phyloP scores from a whole-genome alignment of 2,888 invertebrate species.

The Neoaliturus tenellus region DNA sequence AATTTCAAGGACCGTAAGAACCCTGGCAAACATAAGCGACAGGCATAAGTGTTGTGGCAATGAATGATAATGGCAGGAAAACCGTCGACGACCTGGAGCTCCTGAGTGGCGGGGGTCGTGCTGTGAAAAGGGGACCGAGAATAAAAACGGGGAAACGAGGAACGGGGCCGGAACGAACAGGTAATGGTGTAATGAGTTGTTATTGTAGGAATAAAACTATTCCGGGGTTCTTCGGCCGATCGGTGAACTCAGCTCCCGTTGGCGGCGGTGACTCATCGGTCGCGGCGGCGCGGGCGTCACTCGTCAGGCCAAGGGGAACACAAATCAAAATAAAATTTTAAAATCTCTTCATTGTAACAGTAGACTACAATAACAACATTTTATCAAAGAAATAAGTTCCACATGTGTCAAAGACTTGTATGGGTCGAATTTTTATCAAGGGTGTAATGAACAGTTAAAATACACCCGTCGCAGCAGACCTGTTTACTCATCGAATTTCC shows the following conservation, averaged over 20 bases:
- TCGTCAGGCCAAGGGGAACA: too few species aligned
- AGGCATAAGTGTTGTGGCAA: background rate
- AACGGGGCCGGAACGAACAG: conserved; percentile 43
- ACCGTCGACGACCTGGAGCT: background rate
- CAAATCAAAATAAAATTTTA: too few species aligned
- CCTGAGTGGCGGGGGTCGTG: conserved; percentile 11
- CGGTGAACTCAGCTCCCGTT: background rate
- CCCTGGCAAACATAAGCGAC: background rate
- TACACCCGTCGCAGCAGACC: too few species aligned
- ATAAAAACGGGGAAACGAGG: background rate
- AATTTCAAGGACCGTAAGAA: too few species aligned
- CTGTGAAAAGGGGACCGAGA: conserved; percentile 27
- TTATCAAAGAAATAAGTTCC: too few species aligned
- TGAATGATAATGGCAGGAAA: conserved; percentile 39
- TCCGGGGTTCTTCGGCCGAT: background rate
- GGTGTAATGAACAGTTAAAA: too few species aligned
- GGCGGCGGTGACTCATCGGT: background rate
- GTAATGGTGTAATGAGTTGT: conserved; percentile 40
- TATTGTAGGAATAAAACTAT: conserved; percentile 43
- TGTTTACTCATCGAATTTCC: too few species aligned
- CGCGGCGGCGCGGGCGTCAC: too few species aligned
- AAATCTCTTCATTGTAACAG: too few species aligned
- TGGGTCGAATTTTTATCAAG: too few species aligned
- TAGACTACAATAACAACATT: too few species aligned
- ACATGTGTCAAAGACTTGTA: too few species aligned